These are phyloP conservation scores for Eurystomus gularis DNA, from an alignment of 2,113 vertebrate species.

Conservation along the genomic window DNA sequence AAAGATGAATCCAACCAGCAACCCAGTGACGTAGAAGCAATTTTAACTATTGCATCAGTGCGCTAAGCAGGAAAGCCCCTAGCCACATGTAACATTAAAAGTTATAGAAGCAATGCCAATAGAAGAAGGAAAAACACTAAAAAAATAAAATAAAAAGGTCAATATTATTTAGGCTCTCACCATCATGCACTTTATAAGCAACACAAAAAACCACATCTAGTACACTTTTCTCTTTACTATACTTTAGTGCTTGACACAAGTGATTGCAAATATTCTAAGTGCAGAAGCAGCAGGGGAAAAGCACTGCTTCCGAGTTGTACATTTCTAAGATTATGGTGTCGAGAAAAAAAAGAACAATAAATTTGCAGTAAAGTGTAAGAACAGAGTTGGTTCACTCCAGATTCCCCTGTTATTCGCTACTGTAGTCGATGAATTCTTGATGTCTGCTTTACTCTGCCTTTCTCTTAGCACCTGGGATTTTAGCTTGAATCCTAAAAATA, in stretches of 20 bases:
- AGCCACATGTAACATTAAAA: slow-evolving; percentile 84
- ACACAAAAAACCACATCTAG: slow-evolving; percentile 90
- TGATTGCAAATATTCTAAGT: slow-evolving; percentile 83
- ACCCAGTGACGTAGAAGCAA: slow-evolving; percentile 88
- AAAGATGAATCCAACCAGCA: slow-evolving; percentile 89
- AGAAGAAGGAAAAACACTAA: slow-evolving; percentile 81
- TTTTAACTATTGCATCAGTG: slow-evolving; percentile 86
- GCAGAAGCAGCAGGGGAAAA: slow-evolving; percentile 76
- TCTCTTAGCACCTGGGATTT: slow-evolving; percentile 96
- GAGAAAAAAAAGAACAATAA: slow-evolving; percentile 74
- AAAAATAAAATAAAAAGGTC: slow-evolving; percentile 79
- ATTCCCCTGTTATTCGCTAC: slow-evolving; percentile 63
- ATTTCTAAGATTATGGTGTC: slow-evolving; percentile 84
- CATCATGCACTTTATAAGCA: slow-evolving; percentile 98
- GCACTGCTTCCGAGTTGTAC: slow-evolving; percentile 73
- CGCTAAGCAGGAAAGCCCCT: slow-evolving; percentile 83
- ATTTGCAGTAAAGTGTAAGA: slow-evolving; percentile 77
- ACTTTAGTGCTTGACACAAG: slow-evolving; percentile 87
- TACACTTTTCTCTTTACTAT: slow-evolving; percentile 85
- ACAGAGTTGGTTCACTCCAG: slow-evolving; percentile 75
- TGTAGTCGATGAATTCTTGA: slow-evolving; percentile 35
- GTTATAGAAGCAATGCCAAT: slow-evolving; percentile 88
- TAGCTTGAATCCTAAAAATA: slow-evolving; percentile 90
- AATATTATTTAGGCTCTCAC: slow-evolving; percentile 85
- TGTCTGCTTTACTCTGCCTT: slow-evolving; percentile 86